Evolutionary conservation across 2,113 vertebrate species (phyloP), one percentile per base, ranked within the genome.

Genomic region (Isichthys henryi): DNA sequence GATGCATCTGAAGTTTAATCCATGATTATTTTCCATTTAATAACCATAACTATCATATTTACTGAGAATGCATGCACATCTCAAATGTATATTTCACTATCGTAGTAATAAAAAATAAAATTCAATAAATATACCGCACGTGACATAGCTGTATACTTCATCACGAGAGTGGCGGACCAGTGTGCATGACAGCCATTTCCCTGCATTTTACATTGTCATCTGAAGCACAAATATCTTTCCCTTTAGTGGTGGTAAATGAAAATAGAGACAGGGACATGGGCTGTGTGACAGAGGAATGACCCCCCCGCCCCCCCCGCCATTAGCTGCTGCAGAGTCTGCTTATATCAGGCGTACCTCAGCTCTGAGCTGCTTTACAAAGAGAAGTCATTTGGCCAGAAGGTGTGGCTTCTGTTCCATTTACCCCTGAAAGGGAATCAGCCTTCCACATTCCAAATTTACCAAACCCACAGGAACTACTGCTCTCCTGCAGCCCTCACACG

Each of bases 101-200:
- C 3, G 45, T 84, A 84, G n/a, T 84, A 48, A 23, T 84, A 48
- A 83, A 82, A 21, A 85, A 88, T 90, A 89, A 70, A 21, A 91
- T 56, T 56, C 52, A 7, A 43, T 5, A 83, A 45, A 84, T 84
- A 84, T 23, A 45, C 19, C 43, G 43, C 82, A 84, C 48, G 82
- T 39, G 39, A 21, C 39, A 48, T n/a, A n/a, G 82, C 45, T 84
- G 17, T 46, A 23, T 23, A 11, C 2, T 48, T 48, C 21, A 84
- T 11, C 45, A 48, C 23, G 10, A 23, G 19, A 48, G 21, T 84
- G 82, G 35, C 0, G 0, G 17, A 2, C 3, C 19, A 48, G 82
- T n/a, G 82, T 45, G 82, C 21, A 46, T 84, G 43, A n/a, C 9
- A 70, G 62, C 9, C n/a, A 70, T 31, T 70, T 70, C 62, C 62